Evolutionary conservation across 2,888 invertebrate genomes (phyloP).

Genomic region (Mythimna impura): DNA sequence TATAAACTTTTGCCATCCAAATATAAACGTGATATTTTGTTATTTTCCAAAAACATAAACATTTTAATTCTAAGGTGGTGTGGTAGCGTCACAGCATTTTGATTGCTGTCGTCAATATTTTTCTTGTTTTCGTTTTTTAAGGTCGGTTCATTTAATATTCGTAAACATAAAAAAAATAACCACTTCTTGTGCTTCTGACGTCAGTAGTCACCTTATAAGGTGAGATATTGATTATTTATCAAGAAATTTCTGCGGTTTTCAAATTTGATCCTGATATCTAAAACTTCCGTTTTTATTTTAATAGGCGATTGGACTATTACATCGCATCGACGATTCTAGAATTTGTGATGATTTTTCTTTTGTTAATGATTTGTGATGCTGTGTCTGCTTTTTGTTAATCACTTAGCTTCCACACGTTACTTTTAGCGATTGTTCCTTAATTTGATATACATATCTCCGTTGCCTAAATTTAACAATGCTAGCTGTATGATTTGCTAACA

Average conservation of each 20-base stretch:
- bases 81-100: background rate
- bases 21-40: too few species aligned
- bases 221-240: background rate
- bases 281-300: too few species aligned
- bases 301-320: too few species aligned
- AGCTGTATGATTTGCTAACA: background rate
- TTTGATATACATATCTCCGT: background rate
- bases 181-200: background rate
- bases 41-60: background rate
- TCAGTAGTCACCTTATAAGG: background rate
- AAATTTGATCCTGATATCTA: too few species aligned
- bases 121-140: background rate
- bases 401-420: conserved; percentile 9
- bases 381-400: background rate
- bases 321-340: too few species aligned
- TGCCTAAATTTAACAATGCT: background rate
- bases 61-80: background rate
- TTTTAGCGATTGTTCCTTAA: background rate
- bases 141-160: background rate
- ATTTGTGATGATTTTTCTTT: background rate
- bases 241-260: background rate
- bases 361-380: background rate
- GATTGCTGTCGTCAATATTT: background rate
- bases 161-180: background rate
- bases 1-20: too few species aligned